Percentiles rank a stretch among this genome's conserved stretches.
phyloP scores from a whole-genome alignment of 2,888 invertebrate genomes.

The Troides helena region DNA sequence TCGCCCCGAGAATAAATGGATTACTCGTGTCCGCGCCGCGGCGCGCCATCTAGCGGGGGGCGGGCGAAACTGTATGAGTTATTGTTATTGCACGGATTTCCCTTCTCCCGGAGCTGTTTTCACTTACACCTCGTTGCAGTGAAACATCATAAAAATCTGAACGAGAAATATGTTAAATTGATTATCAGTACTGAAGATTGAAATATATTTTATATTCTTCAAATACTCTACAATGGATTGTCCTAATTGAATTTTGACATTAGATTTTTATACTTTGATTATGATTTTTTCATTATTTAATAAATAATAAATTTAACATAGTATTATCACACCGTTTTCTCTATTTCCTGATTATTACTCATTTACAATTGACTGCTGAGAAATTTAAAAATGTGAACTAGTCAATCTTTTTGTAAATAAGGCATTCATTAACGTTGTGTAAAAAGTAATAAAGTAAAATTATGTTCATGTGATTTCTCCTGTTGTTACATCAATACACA shows the following conservation, averaged over 20 bases:
- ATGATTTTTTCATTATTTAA: too few relatives aligned
- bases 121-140: conserved; percentile 74
- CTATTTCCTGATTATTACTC: too few relatives aligned
- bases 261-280: too few relatives aligned
- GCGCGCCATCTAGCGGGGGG: conserved; percentile 77
- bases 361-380: too few relatives aligned
- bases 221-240: background rate
- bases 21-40: conserved; percentile 76
- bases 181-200: conserved; percentile 36
- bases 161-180: conserved; percentile 63
- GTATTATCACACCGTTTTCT: too few relatives aligned
- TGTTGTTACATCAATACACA: background rate
- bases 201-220: background rate
- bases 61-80: conserved; percentile 68
- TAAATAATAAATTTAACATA: too few relatives aligned
- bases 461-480: background rate
- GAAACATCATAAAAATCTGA: conserved; percentile 70
- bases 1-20: conserved; percentile 80
- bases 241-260: background rate
- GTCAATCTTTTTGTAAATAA: too few relatives aligned
- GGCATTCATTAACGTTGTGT: background rate
- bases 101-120: conserved; percentile 74
- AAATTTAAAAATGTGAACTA: too few relatives aligned
- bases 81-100: conserved; percentile 77
- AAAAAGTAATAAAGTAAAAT: background rate